These are phyloP conservation scores for Holothuria leucospilota DNA, from an alignment of 53 echinoderm and acorn worm genomes.

Conservation along the genomic window DNA sequence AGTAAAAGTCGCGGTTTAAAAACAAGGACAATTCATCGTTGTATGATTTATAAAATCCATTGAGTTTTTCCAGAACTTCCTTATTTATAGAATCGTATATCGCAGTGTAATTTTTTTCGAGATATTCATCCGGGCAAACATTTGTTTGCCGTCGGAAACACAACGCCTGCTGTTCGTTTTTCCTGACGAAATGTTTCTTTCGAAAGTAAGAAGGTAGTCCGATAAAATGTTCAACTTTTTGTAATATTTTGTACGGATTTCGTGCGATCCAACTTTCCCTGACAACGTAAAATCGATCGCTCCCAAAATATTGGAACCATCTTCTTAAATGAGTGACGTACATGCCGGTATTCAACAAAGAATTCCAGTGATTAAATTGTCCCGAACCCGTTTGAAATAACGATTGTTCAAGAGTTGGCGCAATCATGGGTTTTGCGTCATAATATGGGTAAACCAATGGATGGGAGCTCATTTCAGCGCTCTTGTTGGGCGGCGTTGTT, in stretches of 20 bases:
- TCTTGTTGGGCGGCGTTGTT: background rate
- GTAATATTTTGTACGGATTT: background rate
- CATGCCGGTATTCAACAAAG: constrained; percentile 8
- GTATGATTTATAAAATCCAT: background rate
- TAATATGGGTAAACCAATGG: constrained; percentile 15
- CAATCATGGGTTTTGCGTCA: background rate
- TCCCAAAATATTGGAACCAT: constrained; percentile 15
- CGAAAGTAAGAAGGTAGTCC: background rate
- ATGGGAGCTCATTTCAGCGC: background rate
- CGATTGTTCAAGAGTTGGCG: background rate
- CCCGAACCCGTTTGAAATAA: background rate
- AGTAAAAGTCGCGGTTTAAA: background rate
- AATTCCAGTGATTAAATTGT: constrained; percentile 4
- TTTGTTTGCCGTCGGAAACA: background rate
- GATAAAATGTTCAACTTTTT: constrained; percentile 19
- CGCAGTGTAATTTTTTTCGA: background rate
- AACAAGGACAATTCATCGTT: background rate
- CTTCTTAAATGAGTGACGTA: constrained; percentile 17
- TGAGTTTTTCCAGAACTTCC: background rate
- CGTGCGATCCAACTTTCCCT: background rate
- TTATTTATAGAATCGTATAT: background rate
- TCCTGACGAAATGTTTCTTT: constrained; percentile 11
- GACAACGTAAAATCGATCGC: constrained; percentile 4
- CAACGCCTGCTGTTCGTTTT: background rate
- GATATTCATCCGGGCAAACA: background rate